Percentiles rank a stretch among this genome's conserved stretches.
These are phyloP conservation scores for Apogon talboti DNA, from an alignment of 2,797 vertebrate species.

Conservation along the genomic window DNA sequence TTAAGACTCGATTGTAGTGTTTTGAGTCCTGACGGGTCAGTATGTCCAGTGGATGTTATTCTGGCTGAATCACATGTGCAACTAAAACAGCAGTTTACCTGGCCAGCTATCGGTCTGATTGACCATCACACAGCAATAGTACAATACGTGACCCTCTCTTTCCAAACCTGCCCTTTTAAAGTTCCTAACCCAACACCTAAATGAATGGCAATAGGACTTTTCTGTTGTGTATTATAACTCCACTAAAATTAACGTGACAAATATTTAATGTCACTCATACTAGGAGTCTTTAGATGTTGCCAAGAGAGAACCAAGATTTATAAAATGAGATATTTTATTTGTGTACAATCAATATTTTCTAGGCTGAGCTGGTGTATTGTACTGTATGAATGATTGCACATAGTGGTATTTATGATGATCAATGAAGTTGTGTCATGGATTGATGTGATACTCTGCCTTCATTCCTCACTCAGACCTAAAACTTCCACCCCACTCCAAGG, in stretches of 20 bases:
- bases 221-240: constrained; percentile 18
- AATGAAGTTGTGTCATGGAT: constrained; percentile 68
- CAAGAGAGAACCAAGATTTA: constrained; percentile 65
- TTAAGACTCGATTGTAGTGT: constrained; percentile 12
- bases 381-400: constrained; percentile 76
- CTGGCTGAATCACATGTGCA: not conserved
- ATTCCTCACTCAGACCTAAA: constrained; percentile 74
- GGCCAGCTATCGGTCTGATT: constrained; percentile 47
- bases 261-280: constrained; percentile 45
- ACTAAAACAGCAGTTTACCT: constrained; percentile 22
- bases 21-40: constrained; percentile 6
- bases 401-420: constrained; percentile 74
- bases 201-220: constrained; percentile 47
- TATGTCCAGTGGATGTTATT: constrained; percentile 26
- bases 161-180: constrained; percentile 38
- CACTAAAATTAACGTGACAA: constrained; percentile 25
- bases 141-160: constrained; percentile 61
- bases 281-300: constrained; percentile 57
- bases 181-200: constrained; percentile 36
- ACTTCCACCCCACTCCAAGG: constrained; percentile 57
- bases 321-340: constrained; percentile 77
- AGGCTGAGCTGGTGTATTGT: constrained; percentile 76
- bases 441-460: constrained; percentile 76
- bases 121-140: constrained; percentile 68
- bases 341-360: constrained; percentile 85